phyloP scores from a whole-genome alignment of 2,113 vertebrate species.

The Bufo gargarizans region DNA sequence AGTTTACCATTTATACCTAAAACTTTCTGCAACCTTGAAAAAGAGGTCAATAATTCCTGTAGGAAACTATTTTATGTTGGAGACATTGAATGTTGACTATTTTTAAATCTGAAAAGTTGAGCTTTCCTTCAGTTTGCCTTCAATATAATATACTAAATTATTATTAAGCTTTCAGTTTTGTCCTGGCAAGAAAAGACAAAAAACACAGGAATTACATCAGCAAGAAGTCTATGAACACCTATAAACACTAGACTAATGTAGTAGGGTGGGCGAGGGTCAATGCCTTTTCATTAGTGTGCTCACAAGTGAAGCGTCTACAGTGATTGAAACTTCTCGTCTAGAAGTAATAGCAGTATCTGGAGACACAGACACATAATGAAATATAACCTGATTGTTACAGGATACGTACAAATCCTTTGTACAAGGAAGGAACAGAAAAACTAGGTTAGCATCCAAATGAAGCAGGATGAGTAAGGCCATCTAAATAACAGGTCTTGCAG shows the following conservation, averaged over 20 bases:
- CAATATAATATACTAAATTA: neutral
- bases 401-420: neutral
- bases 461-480: neutral
- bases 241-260: neutral
- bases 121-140: neutral
- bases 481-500: neutral
- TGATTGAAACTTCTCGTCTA: constrained; percentile 13
- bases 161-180: neutral
- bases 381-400: constrained; percentile 27
- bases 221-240: neutral
- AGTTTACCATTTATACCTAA: neutral
- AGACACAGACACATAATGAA: constrained; percentile 31
- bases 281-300: constrained; percentile 22
- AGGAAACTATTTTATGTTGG: neutral
- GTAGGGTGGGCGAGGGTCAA: neutral
- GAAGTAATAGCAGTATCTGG: neutral
- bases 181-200: neutral
- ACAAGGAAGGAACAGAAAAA: neutral
- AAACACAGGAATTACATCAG: neutral
- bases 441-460: neutral
- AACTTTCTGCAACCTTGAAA: neutral
- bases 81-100: neutral
- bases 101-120: neutral
- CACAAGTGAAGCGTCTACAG: neutral
- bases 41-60: neutral